Conservation (phyloP, 2,888 invertebrate species). For the Dinocampus coccinellae region DNA sequence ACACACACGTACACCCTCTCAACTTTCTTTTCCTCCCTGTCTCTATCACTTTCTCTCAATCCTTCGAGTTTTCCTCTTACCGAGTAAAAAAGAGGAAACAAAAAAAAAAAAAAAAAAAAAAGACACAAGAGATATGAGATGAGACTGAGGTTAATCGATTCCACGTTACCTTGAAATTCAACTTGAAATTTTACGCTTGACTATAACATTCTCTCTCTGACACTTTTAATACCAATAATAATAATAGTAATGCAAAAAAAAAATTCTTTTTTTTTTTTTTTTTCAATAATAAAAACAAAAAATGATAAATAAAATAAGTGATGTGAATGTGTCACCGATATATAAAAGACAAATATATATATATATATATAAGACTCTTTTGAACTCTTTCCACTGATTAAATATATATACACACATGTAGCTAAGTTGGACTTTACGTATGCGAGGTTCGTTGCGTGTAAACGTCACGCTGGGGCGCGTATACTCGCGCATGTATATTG, state of each 20-base stretch:
- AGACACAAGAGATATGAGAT: too few relatives aligned
- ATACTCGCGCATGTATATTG: conserved; percentile 26
- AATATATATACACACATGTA: not conserved
- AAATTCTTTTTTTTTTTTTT: not conserved
- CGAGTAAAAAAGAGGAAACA: not conserved
- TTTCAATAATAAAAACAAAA: not conserved
- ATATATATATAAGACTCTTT: not conserved
- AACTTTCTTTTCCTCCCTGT: too few relatives aligned
- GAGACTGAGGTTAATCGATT: conserved; percentile 34
- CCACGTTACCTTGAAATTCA: conserved; percentile 25
- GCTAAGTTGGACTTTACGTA: conserved; percentile 13
- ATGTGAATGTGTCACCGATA: not conserved
- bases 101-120: not conserved
- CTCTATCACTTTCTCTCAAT: conserved; percentile 12
- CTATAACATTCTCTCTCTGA: too few relatives aligned
- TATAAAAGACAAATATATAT: not conserved
- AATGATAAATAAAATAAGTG: too few relatives aligned
- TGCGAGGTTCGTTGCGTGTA: conserved; percentile 31
- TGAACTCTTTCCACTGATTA: not conserved
- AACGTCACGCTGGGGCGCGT: conserved; percentile 30
- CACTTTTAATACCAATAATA: not conserved
- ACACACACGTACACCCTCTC: too few relatives aligned
- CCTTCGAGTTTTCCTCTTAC: conserved; percentile 21
- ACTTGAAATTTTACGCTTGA: not conserved
- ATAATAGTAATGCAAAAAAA: not conserved